Evolutionary conservation across 2,113 vertebrate species (phyloP), one percentile per base, ranked within the genome.

Genomic region (Phaethon lepturus): DNA sequence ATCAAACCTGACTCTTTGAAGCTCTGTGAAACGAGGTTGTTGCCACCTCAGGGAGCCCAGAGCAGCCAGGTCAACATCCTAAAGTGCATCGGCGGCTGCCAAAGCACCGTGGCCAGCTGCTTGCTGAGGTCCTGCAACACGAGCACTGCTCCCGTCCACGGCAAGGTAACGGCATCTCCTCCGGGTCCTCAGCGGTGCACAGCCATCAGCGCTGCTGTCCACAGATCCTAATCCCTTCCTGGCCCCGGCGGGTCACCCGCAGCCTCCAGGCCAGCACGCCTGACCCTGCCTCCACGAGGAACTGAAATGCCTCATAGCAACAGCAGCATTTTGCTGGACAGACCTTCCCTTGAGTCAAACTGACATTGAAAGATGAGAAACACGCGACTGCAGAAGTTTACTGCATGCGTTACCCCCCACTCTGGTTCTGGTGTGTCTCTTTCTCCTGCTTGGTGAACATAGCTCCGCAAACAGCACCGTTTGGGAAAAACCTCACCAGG

Each of bases 1-100:
- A 82, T 93, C 89, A 90, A 91, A 90, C 53, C 66, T 90, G 71
- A 16, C 42, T 55, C 95, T 95, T 86, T 91, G 89, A 94, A 95
- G 84, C 62, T 40, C 38, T 80, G 75, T 50, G 84, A 91, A 92
- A 94, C 0, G 0, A 90, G 17, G 55, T 11, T 69, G 74, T 88
- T 93, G 87, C 69, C 84, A 90, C 87, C 71, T 80, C 6, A 0
- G 80, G 74, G 77, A 79, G 62, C 86, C 88, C 1, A 0, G 50
- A 73, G 75, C 77, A 83, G 89, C 63, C 71, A 47, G 4, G 0
- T 40, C 77, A 69, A 63, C 66, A 76, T 76, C 81, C 55, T 79
- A 24, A 90, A 84, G 62, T 16, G 5, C 59, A 66, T 58, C 81
- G n/a, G 18, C 82, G 47, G 23, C 81, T 88, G 62, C 45, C 82